Conservation (phyloP, 2,797 vertebrate species). For the Netta rufina region DNA sequence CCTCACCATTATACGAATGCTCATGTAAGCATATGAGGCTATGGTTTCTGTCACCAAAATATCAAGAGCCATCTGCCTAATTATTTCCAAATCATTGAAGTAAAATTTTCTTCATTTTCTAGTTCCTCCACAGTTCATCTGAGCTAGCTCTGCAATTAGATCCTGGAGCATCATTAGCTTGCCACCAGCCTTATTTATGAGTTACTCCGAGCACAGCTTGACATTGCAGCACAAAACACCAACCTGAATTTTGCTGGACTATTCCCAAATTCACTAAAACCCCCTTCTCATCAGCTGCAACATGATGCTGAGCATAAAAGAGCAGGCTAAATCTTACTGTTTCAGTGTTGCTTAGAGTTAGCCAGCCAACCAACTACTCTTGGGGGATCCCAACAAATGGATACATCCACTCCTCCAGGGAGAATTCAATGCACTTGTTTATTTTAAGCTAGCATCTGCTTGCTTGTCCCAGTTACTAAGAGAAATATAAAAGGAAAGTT, state of each 20-base stretch:
- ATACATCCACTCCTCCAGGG: neutral
- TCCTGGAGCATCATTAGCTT: neutral
- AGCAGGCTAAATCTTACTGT: neutral
- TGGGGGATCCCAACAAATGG: neutral
- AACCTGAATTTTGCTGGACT: neutral
- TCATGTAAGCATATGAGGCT: neutral
- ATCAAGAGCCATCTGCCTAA: neutral
- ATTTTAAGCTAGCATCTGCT: neutral
- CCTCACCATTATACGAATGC: neutral
- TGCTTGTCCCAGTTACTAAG: neutral
- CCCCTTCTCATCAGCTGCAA: neutral
- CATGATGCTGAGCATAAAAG: neutral
- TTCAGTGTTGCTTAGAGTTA: neutral
- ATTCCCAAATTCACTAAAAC: neutral
- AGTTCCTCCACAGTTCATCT: neutral
- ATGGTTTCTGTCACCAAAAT: neutral
- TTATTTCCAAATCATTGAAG: neutral
- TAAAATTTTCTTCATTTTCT: neutral
- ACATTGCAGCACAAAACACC: neutral
- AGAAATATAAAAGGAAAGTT: neutral
- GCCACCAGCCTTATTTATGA: neutral
- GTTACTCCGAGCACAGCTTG: neutral
- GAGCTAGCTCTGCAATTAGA: neutral
- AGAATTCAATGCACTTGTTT: neutral
- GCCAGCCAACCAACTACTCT: neutral